phyloP scores from a whole-genome alignment of 2,888 invertebrate species.

The Chloroclystis v-ata region DNA sequence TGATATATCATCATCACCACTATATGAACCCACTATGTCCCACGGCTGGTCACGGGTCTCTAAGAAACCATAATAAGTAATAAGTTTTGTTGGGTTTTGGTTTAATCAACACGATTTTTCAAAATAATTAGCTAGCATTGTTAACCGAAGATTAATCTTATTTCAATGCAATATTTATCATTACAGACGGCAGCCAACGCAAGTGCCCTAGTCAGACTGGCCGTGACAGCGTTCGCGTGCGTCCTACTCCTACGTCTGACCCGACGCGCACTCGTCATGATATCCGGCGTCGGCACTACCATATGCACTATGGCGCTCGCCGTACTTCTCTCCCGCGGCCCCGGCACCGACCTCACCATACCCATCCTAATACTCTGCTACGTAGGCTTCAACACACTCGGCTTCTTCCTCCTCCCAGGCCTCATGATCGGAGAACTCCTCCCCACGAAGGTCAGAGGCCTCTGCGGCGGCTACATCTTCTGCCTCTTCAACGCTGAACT shows the following conservation, averaged over 20 bases:
- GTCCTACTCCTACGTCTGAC: conserved; percentile 81
- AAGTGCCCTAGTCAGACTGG: conserved; percentile 82
- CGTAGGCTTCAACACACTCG: conserved; percentile 85
- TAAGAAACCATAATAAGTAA: too few species aligned
- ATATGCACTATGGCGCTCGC: conserved; percentile 80
- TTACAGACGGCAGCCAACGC: conserved; percentile 80
- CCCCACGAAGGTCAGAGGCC: conserved; percentile 84
- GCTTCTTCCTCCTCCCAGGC: conserved; percentile 85
- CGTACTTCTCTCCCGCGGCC: conserved; percentile 45
- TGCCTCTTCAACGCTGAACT: conserved; percentile 83
- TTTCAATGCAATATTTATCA: too few species aligned
- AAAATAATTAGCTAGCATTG: too few species aligned
- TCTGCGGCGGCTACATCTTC: conserved; percentile 85
- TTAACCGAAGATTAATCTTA: too few species aligned
- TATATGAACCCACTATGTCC: too few species aligned
- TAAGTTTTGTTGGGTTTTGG: too few species aligned
- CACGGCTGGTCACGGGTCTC: too few species aligned
- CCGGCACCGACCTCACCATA: conserved; percentile 43
- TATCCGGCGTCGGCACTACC: conserved; percentile 83
- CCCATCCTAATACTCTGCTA: conserved; percentile 79
- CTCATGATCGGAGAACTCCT: conserved; percentile 87
- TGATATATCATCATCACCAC: too few species aligned
- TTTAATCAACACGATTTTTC: too few species aligned
- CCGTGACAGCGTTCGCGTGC: conserved; percentile 82
- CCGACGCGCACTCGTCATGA: conserved; percentile 80